Percentiles rank a stretch among this genome's conserved stretches.
phyloP scores from a whole-genome alignment of 2,797 vertebrate genomes.

The Amniataba percoides region DNA sequence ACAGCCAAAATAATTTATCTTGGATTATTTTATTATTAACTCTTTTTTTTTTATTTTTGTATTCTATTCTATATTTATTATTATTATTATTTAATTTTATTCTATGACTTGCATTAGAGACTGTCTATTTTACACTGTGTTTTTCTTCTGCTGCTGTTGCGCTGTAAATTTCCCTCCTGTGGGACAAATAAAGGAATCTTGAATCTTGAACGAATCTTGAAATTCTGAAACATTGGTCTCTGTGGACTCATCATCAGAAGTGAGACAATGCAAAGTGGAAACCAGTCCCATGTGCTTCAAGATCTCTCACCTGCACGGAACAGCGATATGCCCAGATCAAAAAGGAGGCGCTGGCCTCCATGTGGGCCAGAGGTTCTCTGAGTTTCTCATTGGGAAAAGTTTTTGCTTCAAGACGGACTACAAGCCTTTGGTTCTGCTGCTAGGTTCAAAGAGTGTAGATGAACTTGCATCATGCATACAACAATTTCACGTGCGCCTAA shows the following conservation, averaged over 20 bases:
- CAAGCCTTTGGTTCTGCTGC: conserved; percentile 23
- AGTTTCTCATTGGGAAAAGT: neutral
- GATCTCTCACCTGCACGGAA: conserved; percentile 22
- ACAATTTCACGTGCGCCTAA: neutral
- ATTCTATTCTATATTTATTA: too few relatives aligned
- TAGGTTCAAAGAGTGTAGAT: conserved; percentile 28
- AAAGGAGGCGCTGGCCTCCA: conserved; percentile 11
- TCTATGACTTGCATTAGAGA: too few relatives aligned
- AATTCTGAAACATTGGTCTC: conserved; percentile 27
- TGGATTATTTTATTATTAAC: too few relatives aligned
- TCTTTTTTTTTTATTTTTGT: too few relatives aligned
- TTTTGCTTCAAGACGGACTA: conserved; percentile 39
- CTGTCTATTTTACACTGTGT: too few relatives aligned
- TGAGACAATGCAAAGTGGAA: neutral
- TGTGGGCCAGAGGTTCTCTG: conserved; percentile 36
- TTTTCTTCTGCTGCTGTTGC: too few relatives aligned
- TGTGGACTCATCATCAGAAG: conserved; percentile 14
- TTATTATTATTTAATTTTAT: too few relatives aligned
- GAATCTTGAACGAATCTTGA: too few relatives aligned
- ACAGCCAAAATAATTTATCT: too few relatives aligned
- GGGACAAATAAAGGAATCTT: too few relatives aligned
- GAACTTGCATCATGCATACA: conserved; percentile 28
- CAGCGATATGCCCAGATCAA: conserved; percentile 25
- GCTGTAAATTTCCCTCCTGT: too few relatives aligned
- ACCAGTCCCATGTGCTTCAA: conserved; percentile 18